Evolutionary conservation across 2,888 invertebrate species (phyloP).

Genomic region (Epinotia bilunana): DNA sequence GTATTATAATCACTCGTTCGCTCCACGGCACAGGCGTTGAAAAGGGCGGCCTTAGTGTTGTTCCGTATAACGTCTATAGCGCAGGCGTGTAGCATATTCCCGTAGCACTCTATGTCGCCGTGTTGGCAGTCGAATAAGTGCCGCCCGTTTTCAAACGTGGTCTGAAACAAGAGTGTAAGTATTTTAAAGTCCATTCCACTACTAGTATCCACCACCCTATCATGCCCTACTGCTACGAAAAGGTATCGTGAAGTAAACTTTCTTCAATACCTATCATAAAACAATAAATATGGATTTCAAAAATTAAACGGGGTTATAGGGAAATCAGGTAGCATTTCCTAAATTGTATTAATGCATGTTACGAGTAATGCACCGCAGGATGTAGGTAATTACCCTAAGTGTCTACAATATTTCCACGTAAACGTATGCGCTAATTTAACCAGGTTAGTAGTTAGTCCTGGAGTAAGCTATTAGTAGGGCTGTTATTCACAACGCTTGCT

Average conservation of each 20-base stretch:
- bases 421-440: conserved; percentile 25
- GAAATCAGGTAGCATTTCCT: background rate
- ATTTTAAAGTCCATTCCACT: too few species aligned
- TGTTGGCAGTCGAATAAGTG: conserved; percentile 89
- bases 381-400: conserved; percentile 27
- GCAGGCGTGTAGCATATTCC: conserved; percentile 92
- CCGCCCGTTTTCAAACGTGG: conserved; percentile 48
- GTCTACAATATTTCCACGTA: conserved; percentile 15
- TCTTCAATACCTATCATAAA: background rate
- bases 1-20: conserved; percentile 45
- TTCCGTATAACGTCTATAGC: conserved; percentile 85
- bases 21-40: conserved; percentile 75
- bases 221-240: background rate
- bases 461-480: conserved; percentile 7
- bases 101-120: conserved; percentile 88
- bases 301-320: background rate
- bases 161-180: conserved; percentile 53
- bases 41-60: conserved; percentile 82
- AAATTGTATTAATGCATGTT: background rate
- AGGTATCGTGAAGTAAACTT: background rate
- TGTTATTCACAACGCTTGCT: conserved; percentile 1
- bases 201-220: too few species aligned
- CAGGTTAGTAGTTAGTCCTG: conserved; percentile 16
- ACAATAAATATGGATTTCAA: background rate
- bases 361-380: background rate